Conservation (phyloP, 2,888 invertebrate species). For the Rosalia funebris region DNA sequence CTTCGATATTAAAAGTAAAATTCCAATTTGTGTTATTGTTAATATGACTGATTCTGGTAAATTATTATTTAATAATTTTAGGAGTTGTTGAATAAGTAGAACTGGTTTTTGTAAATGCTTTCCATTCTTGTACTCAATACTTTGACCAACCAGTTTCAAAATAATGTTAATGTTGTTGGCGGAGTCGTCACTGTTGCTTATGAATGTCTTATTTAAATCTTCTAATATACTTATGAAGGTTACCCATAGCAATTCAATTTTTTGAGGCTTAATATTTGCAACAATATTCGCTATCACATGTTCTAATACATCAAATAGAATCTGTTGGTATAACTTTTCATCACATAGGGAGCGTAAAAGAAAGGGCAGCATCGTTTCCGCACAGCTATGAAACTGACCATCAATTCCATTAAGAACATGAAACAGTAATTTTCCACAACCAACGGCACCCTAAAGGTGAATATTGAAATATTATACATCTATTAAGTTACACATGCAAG, state of each 20-base stretch:
- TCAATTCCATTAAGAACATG: conserved; percentile 87
- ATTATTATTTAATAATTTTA: conserved; percentile 66
- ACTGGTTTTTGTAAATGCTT: conserved; percentile 71
- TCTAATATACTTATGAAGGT: conserved; percentile 63
- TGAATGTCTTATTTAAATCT: conserved; percentile 41
- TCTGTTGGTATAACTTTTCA: conserved; percentile 65
- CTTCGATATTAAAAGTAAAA: conserved; percentile 70
- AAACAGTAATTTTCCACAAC: conserved; percentile 88
- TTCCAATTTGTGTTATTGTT: conserved; percentile 68
- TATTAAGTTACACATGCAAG: neutral
- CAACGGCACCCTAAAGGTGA: conserved; percentile 72
- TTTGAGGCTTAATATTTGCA: conserved; percentile 71
- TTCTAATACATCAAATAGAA: conserved; percentile 73
- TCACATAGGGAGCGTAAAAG: conserved; percentile 73
- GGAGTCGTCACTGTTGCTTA: conserved; percentile 32
- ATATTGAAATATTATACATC: conserved; percentile 3
- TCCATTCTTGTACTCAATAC: conserved; percentile 73
- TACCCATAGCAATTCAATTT: conserved; percentile 75
- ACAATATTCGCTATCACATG: conserved; percentile 74
- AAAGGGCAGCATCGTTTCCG: conserved; percentile 75
- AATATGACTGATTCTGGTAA: conserved; percentile 65
- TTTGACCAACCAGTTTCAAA: conserved; percentile 70
- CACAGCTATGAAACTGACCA: conserved; percentile 87
- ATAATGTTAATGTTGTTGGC: conserved; percentile 54
- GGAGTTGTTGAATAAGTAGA: conserved; percentile 69